phyloP scores from a whole-genome alignment of 2,888 invertebrate species.

The Sepiola atlantica region DNA sequence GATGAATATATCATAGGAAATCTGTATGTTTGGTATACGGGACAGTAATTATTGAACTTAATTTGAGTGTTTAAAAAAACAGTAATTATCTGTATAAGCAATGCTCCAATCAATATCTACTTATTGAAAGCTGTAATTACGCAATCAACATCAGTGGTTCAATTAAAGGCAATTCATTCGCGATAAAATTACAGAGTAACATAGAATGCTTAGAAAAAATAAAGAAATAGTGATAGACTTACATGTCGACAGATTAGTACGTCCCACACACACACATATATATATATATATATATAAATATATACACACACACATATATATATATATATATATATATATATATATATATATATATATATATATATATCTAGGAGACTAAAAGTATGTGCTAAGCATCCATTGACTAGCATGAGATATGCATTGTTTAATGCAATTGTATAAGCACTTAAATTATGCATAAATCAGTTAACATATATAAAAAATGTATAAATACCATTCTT shows the following conservation, averaged over 20 bases:
- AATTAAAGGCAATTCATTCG: not conserved
- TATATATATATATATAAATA: not conserved
- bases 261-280: not conserved
- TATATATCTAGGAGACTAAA: no score
- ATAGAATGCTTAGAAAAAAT: not conserved
- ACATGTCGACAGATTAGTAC: no score
- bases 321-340: no score
- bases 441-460: no score
- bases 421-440: no score
- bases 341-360: no score
- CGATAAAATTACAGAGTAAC: not conserved
- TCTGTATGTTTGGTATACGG: no score
- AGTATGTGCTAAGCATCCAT: no score
- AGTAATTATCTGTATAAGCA: not conserved
- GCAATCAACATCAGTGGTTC: not conserved
- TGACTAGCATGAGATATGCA: no score
- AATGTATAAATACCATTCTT: no score
- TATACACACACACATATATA: no score
- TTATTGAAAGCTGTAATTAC: not conserved
- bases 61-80: not conserved
- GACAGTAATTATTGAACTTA: not conserved
- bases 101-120: not conserved
- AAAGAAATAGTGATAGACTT: not conserved
- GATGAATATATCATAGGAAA: not conserved
- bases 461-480: no score